phyloP scores from a whole-genome alignment of 2,113 vertebrate species.

The Agapornis roseicollis region DNA sequence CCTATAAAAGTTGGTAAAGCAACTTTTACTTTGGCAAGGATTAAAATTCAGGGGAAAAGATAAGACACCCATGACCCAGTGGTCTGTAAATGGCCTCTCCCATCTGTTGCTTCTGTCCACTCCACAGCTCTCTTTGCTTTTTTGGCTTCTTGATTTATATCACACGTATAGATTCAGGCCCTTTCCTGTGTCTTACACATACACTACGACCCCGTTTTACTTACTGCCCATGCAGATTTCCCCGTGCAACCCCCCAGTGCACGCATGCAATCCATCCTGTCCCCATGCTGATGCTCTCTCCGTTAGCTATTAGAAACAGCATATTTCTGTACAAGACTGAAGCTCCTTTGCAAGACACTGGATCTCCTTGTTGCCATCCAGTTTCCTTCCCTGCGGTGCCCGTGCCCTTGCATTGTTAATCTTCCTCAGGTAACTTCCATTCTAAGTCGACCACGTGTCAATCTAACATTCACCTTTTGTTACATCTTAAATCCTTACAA shows the following conservation, averaged over 20 bases:
- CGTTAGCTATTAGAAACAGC: background rate
- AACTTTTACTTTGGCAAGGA: background rate
- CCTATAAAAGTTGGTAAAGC: background rate
- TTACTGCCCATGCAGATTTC: background rate
- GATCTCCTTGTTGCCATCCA: background rate
- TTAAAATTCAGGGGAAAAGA: background rate
- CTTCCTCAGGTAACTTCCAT: constrained; percentile 61
- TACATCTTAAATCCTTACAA: constrained; percentile 64
- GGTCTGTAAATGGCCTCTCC: background rate
- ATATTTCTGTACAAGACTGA: background rate
- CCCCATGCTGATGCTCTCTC: fast-evolving
- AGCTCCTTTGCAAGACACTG: background rate
- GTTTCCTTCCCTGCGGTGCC: background rate
- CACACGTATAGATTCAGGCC: background rate
- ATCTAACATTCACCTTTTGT: constrained; percentile 66
- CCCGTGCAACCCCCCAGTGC: fast-evolving
- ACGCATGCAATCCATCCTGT: background rate
- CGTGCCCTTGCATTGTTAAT: constrained; percentile 45
- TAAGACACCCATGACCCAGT: background rate
- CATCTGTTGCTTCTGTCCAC: background rate
- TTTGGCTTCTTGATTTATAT: background rate
- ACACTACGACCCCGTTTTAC: fast-evolving
- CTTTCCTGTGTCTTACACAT: background rate
- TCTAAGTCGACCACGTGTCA: constrained; percentile 64
- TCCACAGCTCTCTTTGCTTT: background rate